Evolutionary conservation across 2,888 invertebrate genomes (phyloP).

Genomic region (Andrena marginata): DNA sequence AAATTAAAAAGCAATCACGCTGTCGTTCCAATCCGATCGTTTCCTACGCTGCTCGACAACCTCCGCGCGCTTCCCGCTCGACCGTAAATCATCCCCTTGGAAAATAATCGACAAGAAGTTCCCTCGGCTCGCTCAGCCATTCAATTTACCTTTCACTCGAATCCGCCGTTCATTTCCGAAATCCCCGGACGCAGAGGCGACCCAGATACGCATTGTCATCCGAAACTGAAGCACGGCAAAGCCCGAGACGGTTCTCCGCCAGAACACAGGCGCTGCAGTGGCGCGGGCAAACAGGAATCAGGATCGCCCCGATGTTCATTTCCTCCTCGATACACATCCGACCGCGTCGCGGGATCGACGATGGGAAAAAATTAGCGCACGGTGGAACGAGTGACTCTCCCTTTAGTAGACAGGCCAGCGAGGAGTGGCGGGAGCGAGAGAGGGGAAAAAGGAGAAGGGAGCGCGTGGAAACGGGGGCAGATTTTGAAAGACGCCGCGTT

Average conservation of each 20-base stretch:
- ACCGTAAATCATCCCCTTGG: background rate
- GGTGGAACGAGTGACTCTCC: background rate
- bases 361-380: conserved; percentile 13
- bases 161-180: background rate
- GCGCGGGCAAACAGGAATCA: background rate
- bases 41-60: conserved; percentile 15
- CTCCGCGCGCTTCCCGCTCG: background rate
- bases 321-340: conserved; percentile 25
- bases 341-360: background rate
- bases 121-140: background rate
- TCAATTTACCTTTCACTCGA: background rate
- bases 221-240: background rate
- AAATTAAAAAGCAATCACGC: conserved; percentile 15
- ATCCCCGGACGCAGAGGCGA: background rate
- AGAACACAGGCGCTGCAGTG: background rate
- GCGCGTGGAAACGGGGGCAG: conserved; percentile 29
- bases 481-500: conserved; percentile 56
- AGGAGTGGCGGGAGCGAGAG: background rate
- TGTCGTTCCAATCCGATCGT: conserved; percentile 9
- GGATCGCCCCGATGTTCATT: conserved; percentile 27
- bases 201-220: background rate
- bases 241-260: background rate
- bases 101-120: conserved; percentile 9
- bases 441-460: background rate
- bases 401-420: background rate